Base-by-base conservation (phyloP, 35 echinoderm and acorn worm genomes). In the Nesometra sesokonis region DNA sequence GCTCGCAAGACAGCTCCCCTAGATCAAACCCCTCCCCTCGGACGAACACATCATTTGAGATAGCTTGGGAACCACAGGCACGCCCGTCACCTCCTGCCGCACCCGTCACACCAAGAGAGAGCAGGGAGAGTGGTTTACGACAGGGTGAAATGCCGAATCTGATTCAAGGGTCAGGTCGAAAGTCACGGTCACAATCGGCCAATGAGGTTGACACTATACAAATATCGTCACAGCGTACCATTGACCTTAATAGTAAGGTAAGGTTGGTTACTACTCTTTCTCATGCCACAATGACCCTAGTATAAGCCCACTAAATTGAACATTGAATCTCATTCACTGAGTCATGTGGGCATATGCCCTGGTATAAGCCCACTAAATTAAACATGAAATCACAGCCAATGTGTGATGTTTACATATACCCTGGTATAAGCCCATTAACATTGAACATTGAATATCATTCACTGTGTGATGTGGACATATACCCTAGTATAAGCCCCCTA, bases 21-120 rank as follows among this genome's bases (percentile, higher is more conserved):
- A 77, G 52, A 7, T 86, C 29, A n/a, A 30, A 57, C 17, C 76
- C 17, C 17, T 35, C 47, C 29, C 86, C 78, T 0, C 36, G n/a
- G n/a, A 35, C 35, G 36, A 33, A 46, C 13, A 47, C 35, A 9
- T 67, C 79, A 11, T 88, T 37, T 37, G 87, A 88, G 80, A 79
- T 81, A 23, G 39, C 78, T 0, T 88, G 86, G 86, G 86, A 82
- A 40, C 87, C 87, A 0, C 80, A 47, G 87, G 82, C 23, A 67
- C 52, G 87, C 13, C 87, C 79, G 82, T 33, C 37, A 31, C 35
- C 87, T 31, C 87, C 79, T 46, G 35, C 21, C 11, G 79, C 87
- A 31, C 87, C 79, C 11, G 33, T 76, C 11, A 67, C 79, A 76
- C 87, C 87, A 33, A 82, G 87, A 32, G 87, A 88, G 23, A 46